phyloP scores from a whole-genome alignment of 2,797 vertebrate genomes.

The Bovichtus variegatus region DNA sequence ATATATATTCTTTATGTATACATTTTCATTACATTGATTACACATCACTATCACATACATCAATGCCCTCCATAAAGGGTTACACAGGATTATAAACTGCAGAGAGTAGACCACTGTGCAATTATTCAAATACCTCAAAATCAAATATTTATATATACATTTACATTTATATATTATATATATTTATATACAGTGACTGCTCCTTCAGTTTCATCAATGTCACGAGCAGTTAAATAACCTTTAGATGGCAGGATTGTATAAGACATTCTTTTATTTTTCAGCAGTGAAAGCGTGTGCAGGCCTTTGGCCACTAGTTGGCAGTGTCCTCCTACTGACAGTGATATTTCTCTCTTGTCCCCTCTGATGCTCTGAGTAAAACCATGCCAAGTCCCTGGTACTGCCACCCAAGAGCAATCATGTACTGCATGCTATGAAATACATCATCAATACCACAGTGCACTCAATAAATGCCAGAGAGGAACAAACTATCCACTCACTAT shows the following conservation, averaged over 20 bases:
- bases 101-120: background rate
- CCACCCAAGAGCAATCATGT: constrained; percentile 31
- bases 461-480: constrained; percentile 6
- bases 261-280: background rate
- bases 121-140: background rate
- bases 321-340: constrained; percentile 21
- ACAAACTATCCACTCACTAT: constrained; percentile 23
- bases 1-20: background rate
- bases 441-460: background rate
- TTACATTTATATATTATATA: too few species aligned
- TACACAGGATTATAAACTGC: background rate
- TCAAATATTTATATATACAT: background rate
- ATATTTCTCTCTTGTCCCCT: background rate
- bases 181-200: background rate
- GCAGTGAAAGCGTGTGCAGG: background rate
- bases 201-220: background rate
- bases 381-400: background rate
- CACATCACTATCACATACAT: background rate
- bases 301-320: constrained; percentile 60
- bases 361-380: background rate
- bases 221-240: background rate
- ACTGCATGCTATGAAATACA: constrained; percentile 1
- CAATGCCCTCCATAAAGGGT: background rate
- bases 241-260: constrained; percentile 31
- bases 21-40: background rate